Evolutionary conservation across 2,113 vertebrate species (phyloP).

Genomic region (Nannospalax galili): DNA sequence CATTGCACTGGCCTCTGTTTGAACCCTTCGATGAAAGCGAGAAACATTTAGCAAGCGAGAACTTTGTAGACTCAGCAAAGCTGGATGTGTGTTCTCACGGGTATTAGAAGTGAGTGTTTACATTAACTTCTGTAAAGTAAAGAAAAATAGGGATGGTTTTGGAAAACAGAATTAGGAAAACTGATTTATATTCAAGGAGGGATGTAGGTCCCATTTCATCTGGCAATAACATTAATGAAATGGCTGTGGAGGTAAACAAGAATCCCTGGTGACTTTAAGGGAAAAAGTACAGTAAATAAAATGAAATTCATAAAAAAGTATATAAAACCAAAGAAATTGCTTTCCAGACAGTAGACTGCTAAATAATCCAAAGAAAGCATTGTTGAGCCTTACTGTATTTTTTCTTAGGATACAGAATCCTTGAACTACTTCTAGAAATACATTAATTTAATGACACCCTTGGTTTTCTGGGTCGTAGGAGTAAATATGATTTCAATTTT

Average conservation of each 20-base stretch:
- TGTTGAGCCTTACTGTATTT: not conserved
- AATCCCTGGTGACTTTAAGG: not conserved
- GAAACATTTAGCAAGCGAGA: conserved; percentile 6
- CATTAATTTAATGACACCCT: not conserved
- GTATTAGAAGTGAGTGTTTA: not conserved
- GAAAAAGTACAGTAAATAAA: not conserved
- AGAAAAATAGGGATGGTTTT: conserved; percentile 23
- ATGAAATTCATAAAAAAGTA: not conserved
- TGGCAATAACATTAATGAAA: not conserved
- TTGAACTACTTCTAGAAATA: not conserved
- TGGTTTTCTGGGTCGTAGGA: not conserved
- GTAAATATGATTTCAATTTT: not conserved
- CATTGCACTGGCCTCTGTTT: not conserved
- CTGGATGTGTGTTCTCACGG: not conserved
- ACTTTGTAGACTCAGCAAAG: not conserved
- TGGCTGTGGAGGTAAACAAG: not conserved
- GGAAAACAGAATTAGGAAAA: conserved; percentile 13
- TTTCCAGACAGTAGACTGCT: not conserved
- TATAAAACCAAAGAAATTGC: not conserved
- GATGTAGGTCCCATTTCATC: not conserved
- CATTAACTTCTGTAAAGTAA: conserved; percentile 14
- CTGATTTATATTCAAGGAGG: conserved; percentile 28
- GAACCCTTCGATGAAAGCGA: not conserved
- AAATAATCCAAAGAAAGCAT: not conserved
- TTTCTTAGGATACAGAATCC: not conserved